Evolutionary conservation across 2,888 invertebrate species (phyloP), one percentile per base, ranked within the genome.

Genomic region (Tuta absoluta): DNA sequence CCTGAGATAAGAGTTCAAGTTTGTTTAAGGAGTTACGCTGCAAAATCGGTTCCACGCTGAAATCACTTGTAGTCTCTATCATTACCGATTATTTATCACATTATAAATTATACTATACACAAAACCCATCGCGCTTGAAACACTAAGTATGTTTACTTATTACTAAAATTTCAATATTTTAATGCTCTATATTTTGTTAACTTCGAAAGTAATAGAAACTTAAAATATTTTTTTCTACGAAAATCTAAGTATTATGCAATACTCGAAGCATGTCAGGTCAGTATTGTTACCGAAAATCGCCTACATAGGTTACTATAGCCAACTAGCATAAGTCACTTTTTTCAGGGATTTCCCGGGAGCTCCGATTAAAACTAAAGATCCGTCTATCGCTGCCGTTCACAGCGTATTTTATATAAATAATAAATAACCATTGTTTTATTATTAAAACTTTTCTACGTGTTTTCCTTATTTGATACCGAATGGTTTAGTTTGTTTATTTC

Each of bases 401-500:
- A 45, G 41, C 45, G 17, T 1, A 3, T 45, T 45, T n/a, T n/a
- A 45, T 17, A 45, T 45, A 45, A 45, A 45, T 45, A 45, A 45
- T 45, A 45, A 45, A 45, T 45, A 45, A 17, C 45, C 17, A 45
- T 45, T 45, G 68, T 77, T 78, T 78, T 81, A 78, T 73, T 45
- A 45, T 45, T 45, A 17, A 45, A n/a, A 45, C 51, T 19, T 12
- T 12, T 51, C 8, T 51, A 19, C 28, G 17, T 56, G 14, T 58
- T 83, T 82, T 82, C 84, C 84, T 82, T 78, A 69, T 76, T 21
- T 68, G 73, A 77, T 80, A 81, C 79, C 78, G 66, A 51, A 28
- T 60, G 60, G 51, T 60, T 53, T 17, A 21, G n/a, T 56, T 58
- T 57, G 33, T 57, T 57, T 21, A 37, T 58, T 56, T 56, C 33